Conservation (phyloP, 2,888 invertebrate species). For the Lysandra bellargus region DNA sequence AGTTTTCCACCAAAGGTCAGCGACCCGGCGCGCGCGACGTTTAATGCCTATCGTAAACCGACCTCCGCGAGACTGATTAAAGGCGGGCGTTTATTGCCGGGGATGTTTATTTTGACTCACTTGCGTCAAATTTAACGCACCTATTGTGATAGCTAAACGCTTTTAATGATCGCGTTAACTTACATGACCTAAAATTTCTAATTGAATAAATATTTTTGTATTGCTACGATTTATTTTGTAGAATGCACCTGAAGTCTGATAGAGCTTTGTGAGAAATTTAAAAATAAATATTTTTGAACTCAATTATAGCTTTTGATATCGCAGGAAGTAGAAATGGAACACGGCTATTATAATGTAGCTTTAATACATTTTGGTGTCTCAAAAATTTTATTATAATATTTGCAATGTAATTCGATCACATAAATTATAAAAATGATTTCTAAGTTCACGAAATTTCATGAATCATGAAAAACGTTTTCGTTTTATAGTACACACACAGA, state of each 20-base stretch:
- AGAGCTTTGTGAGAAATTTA: not conserved
- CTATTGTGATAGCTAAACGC: slow-evolving; percentile 36
- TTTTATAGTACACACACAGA: not conserved
- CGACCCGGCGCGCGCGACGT: slow-evolving; percentile 51
- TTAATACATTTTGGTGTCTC: not conserved
- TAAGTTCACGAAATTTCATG: not conserved
- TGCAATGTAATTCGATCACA: not conserved
- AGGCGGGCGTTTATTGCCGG: slow-evolving; percentile 49
- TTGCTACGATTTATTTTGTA: not conserved
- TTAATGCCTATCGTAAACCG: slow-evolving; percentile 68
- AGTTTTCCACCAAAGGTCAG: slow-evolving; percentile 57
- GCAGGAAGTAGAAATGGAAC: not conserved
- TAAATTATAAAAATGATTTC: not conserved
- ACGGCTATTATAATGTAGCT: not conserved
- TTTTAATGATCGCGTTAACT: slow-evolving; percentile 35
- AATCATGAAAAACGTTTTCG: not conserved
- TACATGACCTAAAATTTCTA: slow-evolving; percentile 34
- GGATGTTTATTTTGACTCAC: slow-evolving; percentile 46
- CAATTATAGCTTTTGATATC: not conserved
- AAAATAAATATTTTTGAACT: not conserved
- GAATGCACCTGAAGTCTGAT: not conserved
- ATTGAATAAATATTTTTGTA: slow-evolving; percentile 1
- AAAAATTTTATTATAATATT: not conserved
- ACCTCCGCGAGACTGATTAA: slow-evolving; percentile 63
- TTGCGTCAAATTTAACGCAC: slow-evolving; percentile 44